These are phyloP conservation scores for Drosophila erecta DNA, from an alignment of 1,140 invertebrate genomes.

Conservation along the genomic window DNA sequence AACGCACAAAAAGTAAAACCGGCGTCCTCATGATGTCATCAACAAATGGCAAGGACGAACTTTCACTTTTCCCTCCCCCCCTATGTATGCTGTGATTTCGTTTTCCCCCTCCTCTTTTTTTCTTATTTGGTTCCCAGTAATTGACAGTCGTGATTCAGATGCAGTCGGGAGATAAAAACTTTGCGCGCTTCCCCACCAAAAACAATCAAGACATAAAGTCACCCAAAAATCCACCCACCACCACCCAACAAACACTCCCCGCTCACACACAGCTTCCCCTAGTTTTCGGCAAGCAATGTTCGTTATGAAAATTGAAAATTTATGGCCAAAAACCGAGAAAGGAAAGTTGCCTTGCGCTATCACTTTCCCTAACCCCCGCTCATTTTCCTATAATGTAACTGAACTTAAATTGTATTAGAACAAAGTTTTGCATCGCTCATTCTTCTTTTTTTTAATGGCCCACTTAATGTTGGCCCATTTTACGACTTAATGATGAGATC, in stretches of 20 bases:
- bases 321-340: conserved; percentile 25
- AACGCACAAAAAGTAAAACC: conserved; percentile 25
- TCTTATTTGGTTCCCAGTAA: conserved; percentile 52
- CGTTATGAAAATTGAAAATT: conserved; percentile 75
- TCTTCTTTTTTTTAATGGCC: conserved; percentile 2
- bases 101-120: background rate
- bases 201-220: conserved; percentile 73
- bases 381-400: conserved; percentile 24
- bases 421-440: conserved; percentile 32
- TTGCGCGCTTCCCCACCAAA: conserved; percentile 52
- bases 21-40: conserved; percentile 62
- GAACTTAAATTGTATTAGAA: conserved; percentile 65
- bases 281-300: conserved; percentile 39
- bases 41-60: conserved; percentile 64
- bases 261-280: conserved; percentile 3
- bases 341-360: conserved; percentile 8
- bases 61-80: conserved; percentile 64
- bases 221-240: conserved; percentile 14
- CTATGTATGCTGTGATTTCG: conserved; percentile 66
- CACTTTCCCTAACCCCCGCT: conserved; percentile 3
- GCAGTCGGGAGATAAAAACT: conserved; percentile 71
- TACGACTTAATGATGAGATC: conserved; percentile 12
- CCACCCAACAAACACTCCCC: background rate
- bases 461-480: conserved; percentile 12
- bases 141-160: conserved; percentile 78